Evolutionary conservation across 2,797 vertebrate species (phyloP), one percentile per base, ranked within the genome.

Genomic region (Molossus molossus): DNA sequence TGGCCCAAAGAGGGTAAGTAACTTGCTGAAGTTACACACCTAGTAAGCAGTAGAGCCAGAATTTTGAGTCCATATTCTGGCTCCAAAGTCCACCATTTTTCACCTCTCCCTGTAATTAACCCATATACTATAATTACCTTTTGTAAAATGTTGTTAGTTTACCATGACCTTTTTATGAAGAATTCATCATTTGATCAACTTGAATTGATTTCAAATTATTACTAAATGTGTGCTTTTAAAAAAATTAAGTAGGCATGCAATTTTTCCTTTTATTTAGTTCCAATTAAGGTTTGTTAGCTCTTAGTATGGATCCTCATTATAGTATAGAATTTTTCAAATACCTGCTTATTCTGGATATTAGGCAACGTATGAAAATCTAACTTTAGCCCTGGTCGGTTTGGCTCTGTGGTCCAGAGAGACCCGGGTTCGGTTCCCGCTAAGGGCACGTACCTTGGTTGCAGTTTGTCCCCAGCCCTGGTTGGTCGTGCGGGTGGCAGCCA

Each of bases 101-200:
- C 11, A 18, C 50, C 5, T 53, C 40, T 80, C 37, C 76, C 65
- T 45, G 53, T 55, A 58, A 37, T 93, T 93, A 67, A 20, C 17
- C 57, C 55, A 20, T 76, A 7, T 45, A 23, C 53, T 70, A 1
- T 87, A 87, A 69, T 87, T 65, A 81, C 20, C 65, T 91, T 53
- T 92, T 57, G 45, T 40, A 62, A 96, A 88, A 83, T 69, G 40
- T 58, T 57, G 23, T 87, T 89, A 48, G 64, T 81, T 81, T 88
- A 17, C 27, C 64, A 29, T 75, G 45, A 81, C 45, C 27, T 94
- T 96, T 97, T 69, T 76, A 70, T 95, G 94, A 94, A 77, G 79
- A 92, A 90, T 92, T 90, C 81, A 85, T 89, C 10, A 53, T 76
- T 83, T 92, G 48, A 82, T 84, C 73, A 92, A 20, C 67, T 83